Conservation (phyloP, 1,140 invertebrate genomes). For the Triops longicaudatus region DNA sequence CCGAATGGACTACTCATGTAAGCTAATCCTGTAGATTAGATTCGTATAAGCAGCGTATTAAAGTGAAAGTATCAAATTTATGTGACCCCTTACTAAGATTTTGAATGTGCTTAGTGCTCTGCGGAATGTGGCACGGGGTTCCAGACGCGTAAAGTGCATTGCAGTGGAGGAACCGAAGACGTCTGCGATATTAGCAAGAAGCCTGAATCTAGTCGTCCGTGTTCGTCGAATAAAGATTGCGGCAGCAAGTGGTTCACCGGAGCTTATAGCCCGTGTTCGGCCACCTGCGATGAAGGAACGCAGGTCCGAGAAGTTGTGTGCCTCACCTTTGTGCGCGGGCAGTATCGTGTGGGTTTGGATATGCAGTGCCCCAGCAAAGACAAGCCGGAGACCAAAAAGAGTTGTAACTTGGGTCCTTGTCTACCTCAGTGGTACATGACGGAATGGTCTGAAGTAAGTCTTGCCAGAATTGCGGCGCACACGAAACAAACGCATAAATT, state of each 20-base stretch:
- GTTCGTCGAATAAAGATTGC: constrained; percentile 52
- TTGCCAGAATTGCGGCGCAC: not conserved
- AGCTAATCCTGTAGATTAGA: not conserved
- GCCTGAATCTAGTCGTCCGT: constrained; percentile 50
- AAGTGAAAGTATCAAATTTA: not conserved
- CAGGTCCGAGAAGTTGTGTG: constrained; percentile 53
- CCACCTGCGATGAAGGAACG: constrained; percentile 51
- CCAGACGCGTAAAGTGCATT: constrained; percentile 53
- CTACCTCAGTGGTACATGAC: constrained; percentile 51
- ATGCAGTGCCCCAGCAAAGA: constrained; percentile 40
- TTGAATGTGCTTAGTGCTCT: constrained; percentile 37
- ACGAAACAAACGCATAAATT: constrained; percentile 3
- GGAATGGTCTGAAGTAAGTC: constrained; percentile 51
- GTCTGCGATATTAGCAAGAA: constrained; percentile 45
- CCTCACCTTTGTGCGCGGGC: constrained; percentile 41
- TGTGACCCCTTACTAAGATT: not conserved
- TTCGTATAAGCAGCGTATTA: not conserved
- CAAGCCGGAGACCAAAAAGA: constrained; percentile 40
- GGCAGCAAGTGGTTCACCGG: constrained; percentile 59
- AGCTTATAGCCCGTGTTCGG: constrained; percentile 59
- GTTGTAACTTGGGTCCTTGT: constrained; percentile 47
- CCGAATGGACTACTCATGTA: constrained; percentile 41
- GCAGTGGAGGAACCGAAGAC: constrained; percentile 43
- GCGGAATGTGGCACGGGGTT: constrained; percentile 52
- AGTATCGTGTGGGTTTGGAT: constrained; percentile 38